Conservation (phyloP, 2,888 invertebrate species). For the Dicyrtoma fusca region DNA sequence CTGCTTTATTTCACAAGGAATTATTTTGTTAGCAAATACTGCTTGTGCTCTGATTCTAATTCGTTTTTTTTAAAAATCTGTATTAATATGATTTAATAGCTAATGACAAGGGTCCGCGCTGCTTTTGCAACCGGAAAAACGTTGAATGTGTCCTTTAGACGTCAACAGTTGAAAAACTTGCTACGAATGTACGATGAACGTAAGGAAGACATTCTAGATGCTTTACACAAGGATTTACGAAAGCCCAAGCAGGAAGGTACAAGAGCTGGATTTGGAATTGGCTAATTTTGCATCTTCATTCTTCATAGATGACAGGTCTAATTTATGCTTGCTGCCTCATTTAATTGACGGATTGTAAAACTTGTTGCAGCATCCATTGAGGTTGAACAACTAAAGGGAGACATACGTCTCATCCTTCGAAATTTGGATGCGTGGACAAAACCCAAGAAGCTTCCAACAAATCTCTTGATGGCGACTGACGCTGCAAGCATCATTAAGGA, state of each 20-base stretch:
- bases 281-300: not conserved
- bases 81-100: no score
- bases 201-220: slow-evolving; percentile 71
- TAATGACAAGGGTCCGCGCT: slow-evolving; percentile 64
- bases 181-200: slow-evolving; percentile 80
- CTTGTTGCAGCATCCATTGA: slow-evolving; percentile 25
- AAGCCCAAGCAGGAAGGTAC: slow-evolving; percentile 60
- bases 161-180: slow-evolving; percentile 76
- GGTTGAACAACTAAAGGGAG: slow-evolving; percentile 43
- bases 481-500: slow-evolving; percentile 37
- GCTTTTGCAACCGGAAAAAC: slow-evolving; percentile 82
- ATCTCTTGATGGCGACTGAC: slow-evolving; percentile 16
- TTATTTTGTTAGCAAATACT: no score
- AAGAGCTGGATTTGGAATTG: no score
- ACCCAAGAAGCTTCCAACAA: slow-evolving; percentile 30
- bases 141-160: slow-evolving; percentile 75
- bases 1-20: no score
- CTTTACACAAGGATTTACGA: slow-evolving; percentile 76
- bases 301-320: not conserved
- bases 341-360: no score
- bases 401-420: not conserved
- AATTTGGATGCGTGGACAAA: slow-evolving; percentile 23
- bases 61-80: no score
- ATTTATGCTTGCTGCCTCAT: not conserved
- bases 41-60: no score